Conservation (phyloP, 1,140 invertebrate species). For the Drosophila pectinifera region DNA sequence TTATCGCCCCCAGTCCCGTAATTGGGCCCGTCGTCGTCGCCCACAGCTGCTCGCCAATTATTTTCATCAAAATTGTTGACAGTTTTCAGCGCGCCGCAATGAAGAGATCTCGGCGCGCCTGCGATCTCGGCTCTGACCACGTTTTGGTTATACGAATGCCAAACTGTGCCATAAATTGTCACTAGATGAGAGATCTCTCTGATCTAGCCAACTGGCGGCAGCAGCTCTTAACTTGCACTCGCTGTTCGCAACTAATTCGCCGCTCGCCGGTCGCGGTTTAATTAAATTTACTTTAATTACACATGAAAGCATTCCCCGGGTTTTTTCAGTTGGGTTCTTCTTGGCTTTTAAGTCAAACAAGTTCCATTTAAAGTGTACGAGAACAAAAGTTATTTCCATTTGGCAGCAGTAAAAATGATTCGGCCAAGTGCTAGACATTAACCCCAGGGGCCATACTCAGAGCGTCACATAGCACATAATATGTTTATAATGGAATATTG, state of each 20-base stretch:
- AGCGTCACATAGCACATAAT: constrained; percentile 28
- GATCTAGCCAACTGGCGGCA: constrained; percentile 28
- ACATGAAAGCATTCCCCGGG: constrained; percentile 62
- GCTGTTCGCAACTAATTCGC: constrained; percentile 9
- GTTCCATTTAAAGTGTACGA: constrained; percentile 68
- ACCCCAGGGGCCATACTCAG: constrained; percentile 37
- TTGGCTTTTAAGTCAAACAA: constrained; percentile 60
- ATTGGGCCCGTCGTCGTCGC: constrained; percentile 63
- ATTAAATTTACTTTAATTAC: constrained; percentile 79
- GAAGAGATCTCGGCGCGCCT: constrained; percentile 53
- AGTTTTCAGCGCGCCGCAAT: constrained; percentile 70
- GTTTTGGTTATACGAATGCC: constrained; percentile 76
- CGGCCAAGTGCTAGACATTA: constrained; percentile 39
- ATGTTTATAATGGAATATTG: constrained; percentile 22
- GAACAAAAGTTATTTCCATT: constrained; percentile 55
- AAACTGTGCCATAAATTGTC: constrained; percentile 71
- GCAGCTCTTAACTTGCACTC: constrained; percentile 56
- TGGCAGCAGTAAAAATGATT: constrained; percentile 28
- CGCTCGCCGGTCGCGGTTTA: constrained; percentile 33
- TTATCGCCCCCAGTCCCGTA: constrained; percentile 73
- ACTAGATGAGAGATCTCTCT: constrained; percentile 54
- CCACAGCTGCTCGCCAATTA: constrained; percentile 72
- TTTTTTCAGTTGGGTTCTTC: constrained; percentile 26
- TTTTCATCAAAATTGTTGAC: constrained; percentile 83
- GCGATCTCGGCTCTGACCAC: constrained; percentile 37